Evolutionary conservation across 92 coral and sea anemone species (phyloP), one percentile per base, ranked within the genome.

Genomic region (Pocillopora grandis): DNA sequence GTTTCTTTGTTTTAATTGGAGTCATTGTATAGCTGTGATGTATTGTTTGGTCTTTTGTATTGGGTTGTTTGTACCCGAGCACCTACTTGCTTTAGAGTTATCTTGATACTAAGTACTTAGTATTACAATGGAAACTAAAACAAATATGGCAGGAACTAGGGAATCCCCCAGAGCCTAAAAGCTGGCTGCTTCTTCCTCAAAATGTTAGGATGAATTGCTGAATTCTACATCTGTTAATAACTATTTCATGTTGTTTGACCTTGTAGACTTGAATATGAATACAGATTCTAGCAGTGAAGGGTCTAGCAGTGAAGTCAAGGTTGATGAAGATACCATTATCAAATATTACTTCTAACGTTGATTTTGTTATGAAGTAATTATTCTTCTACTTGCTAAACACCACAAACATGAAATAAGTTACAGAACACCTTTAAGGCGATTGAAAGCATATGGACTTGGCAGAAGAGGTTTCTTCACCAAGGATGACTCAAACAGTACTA

Each of bases 291-390:
- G 75, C 57, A n/a, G 23, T 37, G 66, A 80, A 72, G 76, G 56
- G 42, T n/a, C 20, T 36, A 9, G 19, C 49, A 67, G 72, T 67
- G 72, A 78, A 12, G 75, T 59, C 23, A 58, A 80, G 20, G 60
- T 86, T 76, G 87, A 89, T 80, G 92, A 86, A 75, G 90, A 89
- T 72, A 71, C 66, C 72, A 66, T 80, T 23, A 77, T 86, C 42
- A 82, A 78, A 70, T 86, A 90, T 62, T 87, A 90, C 36, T 90
- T 82, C 76, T 42, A 86, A 62, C 68, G 80, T 83, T 90, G 90
- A 20, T 90, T 87, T 83, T 83, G 86, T 79, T 87, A 90, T 67
- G 83, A 90, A 75, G 86, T 87, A 76, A 90, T 90, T 17, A 49
- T 84, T 70, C 90, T 87, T 23, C 21, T 90, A 21, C 88, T 90